These are phyloP conservation scores for Aphis gossypii DNA, from an alignment of 1,140 invertebrate genomes.

Conservation along the genomic window DNA sequence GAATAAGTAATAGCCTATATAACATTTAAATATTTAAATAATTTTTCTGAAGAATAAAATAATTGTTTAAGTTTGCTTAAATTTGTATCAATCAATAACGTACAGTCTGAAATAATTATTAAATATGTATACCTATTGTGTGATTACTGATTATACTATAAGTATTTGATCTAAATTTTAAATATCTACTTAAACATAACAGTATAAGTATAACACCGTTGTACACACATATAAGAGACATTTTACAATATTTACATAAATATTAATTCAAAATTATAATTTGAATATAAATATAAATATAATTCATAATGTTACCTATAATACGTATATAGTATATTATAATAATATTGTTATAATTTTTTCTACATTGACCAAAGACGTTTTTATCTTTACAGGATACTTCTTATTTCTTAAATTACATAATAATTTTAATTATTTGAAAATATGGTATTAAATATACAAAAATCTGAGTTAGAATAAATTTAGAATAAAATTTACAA, in stretches of 20 bases:
- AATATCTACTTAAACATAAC: background rate
- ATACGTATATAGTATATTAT: background rate
- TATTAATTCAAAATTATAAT: background rate
- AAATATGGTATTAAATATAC: background rate
- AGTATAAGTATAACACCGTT: background rate
- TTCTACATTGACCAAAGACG: background rate
- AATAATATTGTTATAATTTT: background rate
- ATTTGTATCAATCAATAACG: background rate
- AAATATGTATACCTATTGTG: too few relatives aligned
- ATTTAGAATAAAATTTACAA: too few relatives aligned
- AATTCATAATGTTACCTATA: background rate
- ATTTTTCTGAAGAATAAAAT: background rate
- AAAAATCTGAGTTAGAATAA: too few relatives aligned
- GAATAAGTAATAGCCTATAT: background rate
- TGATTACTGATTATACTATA: background rate
- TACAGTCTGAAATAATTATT: background rate
- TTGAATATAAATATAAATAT: background rate
- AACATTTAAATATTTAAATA: background rate
- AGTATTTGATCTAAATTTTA: background rate
- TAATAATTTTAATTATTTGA: background rate
- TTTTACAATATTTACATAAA: background rate
- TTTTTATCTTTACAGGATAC: too few relatives aligned
- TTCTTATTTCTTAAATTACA: background rate
- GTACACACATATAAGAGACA: background rate
- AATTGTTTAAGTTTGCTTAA: background rate